Evolutionary conservation across 2,113 vertebrate genomes (phyloP), one percentile per base, ranked within the genome.

Genomic region (Bolborhynchus lineola): DNA sequence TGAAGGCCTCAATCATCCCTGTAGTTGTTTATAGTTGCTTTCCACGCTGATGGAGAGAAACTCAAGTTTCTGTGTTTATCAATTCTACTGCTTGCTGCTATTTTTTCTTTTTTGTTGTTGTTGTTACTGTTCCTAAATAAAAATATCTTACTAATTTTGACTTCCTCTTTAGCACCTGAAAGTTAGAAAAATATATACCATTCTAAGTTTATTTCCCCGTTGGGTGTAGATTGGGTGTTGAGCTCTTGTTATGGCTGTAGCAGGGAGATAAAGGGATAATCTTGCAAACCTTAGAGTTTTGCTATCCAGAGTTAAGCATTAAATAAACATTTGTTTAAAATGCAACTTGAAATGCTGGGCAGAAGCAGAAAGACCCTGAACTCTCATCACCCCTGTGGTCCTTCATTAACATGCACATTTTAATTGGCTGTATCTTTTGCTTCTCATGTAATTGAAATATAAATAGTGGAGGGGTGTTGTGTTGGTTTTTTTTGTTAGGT

Each of bases 191-290:
- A 78, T 37, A 19, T 20, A 24, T 1, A 12, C 16, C 63, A 16
- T 82, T 93, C 42, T 67, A 57, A 0, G 14, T 79, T 82, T 76
- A 13, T 86, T 82, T 74, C 28, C 10, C 44, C 29, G 37, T 83
- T 72, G 67, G 35, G 33, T 68, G 41, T 96, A 47, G 24, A 24
- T 35, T 63, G 74, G 12, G 31, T 84, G 10, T 88, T 82, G 77
- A 78, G 79, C 65, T 68, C 44, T 53, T 62, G 16, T 90, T 64
- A 82, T 53, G 69, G 35, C 94, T 97, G 97, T 53, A 65, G 10
- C 20, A 55, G 75, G 24, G 67, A 96, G 97, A 97, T 97, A 97
- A 96, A 95, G 64, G 70, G 74, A 72, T 96, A 83, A 96, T 95
- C 97, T 96, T 13, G 11, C n/a, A 85, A 81, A 76, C 57, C 46